phyloP scores from a whole-genome alignment of 2,113 vertebrate genomes.

The Cyprinodon variegatus region DNA sequence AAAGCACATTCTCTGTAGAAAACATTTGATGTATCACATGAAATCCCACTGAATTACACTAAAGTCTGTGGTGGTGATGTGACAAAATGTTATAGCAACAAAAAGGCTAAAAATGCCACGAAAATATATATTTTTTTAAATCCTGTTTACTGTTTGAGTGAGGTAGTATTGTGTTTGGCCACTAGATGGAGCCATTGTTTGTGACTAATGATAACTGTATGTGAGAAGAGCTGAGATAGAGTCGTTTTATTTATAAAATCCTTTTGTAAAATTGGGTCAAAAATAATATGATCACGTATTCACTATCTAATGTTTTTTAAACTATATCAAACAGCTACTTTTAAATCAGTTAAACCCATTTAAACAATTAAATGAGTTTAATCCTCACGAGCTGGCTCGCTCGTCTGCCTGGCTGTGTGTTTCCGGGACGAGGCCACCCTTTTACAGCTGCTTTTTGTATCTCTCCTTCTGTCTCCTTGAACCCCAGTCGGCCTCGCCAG shows the following conservation, averaged over 20 bases:
- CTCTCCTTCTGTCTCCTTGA: too few species aligned
- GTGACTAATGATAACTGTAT: constrained; percentile 1
- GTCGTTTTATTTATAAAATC: background rate
- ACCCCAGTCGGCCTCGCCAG: too few species aligned
- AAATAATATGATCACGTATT: background rate
- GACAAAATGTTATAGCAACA: background rate
- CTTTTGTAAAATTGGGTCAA: background rate
- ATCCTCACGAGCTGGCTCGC: background rate
- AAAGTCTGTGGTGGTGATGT: too few species aligned
- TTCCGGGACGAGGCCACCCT: too few species aligned
- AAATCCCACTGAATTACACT: too few species aligned
- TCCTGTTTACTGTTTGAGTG: background rate
- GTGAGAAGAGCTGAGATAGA: background rate
- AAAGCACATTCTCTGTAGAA: too few species aligned
- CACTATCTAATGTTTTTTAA: background rate
- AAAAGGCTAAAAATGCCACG: background rate
- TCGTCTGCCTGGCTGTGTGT: too few species aligned
- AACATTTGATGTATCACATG: background rate
- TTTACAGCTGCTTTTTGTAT: too few species aligned
- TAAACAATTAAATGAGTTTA: background rate
- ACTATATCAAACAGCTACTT: too few species aligned
- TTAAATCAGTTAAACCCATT: too few species aligned
- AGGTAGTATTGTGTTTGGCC: background rate
- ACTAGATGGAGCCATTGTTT: constrained; percentile 27
- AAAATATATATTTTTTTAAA: background rate